A percentile compares a stretch with the other conserved stretches of the same genome.
phyloP scores from a whole-genome alignment of 2,797 vertebrate genomes.

The Okamejei kenojei region DNA sequence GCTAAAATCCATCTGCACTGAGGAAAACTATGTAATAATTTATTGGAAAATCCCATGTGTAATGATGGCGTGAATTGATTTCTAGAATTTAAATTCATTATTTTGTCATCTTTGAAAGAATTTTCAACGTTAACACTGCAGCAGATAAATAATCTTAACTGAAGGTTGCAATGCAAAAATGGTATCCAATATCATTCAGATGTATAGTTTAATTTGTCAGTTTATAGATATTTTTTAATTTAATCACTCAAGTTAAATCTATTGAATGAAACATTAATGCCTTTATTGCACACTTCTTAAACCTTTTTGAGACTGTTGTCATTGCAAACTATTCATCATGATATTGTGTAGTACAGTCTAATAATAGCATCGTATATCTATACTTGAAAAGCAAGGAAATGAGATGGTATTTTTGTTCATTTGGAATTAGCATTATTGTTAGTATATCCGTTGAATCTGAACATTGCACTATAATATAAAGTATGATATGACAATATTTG shows the following conservation, averaged over 20 bases:
- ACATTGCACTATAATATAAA: conserved; percentile 67
- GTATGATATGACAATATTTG: conserved; percentile 59
- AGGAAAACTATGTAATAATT: conserved; percentile 43
- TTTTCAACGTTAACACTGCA: conserved; percentile 3
- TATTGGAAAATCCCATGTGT: conserved; percentile 64
- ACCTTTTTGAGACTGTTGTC: conserved; percentile 51
- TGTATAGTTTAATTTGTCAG: conserved; percentile 33
- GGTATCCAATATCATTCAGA: neutral
- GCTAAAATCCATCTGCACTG: conserved; percentile 56
- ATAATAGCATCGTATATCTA: conserved; percentile 13
- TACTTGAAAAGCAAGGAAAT: conserved; percentile 30
- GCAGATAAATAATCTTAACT: neutral
- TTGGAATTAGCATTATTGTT: conserved; percentile 41
- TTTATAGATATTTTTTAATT: conserved; percentile 33
- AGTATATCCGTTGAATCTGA: conserved; percentile 59
- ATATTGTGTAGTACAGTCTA: conserved; percentile 59
- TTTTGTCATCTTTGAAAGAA: neutral
- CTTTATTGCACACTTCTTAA: conserved; percentile 52
- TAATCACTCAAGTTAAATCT: neutral
- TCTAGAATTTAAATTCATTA: conserved; percentile 59
- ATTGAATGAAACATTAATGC: neutral
- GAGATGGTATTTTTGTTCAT: neutral
- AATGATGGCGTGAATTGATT: conserved; percentile 60
- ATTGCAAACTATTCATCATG: conserved; percentile 72
- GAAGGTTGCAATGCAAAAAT: conserved; percentile 17